These are phyloP conservation scores for Cephus spinipes DNA, from an alignment of 2,888 invertebrate genomes.

Conservation along the genomic window DNA sequence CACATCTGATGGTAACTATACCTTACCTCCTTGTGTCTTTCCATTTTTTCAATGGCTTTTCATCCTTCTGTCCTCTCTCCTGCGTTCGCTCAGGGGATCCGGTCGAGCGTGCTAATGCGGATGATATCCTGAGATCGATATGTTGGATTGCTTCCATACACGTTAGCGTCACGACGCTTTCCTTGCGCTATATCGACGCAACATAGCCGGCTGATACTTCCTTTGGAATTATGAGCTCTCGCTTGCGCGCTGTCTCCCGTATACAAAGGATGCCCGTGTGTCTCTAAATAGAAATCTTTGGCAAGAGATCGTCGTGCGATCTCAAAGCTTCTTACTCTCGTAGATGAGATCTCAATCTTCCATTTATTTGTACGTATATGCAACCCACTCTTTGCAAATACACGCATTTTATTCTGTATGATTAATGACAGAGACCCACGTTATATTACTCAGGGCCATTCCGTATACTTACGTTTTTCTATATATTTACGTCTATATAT, in stretches of 20 bases:
- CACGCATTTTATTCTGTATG: not conserved
- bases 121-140: not conserved
- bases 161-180: not conserved
- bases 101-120: not conserved
- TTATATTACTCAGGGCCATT: not conserved
- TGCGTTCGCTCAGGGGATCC: not conserved
- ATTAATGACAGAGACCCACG: not conserved
- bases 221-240: not conserved
- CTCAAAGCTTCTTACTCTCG: not conserved
- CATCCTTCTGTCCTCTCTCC: not conserved
- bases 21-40: constrained; percentile 4
- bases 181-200: not conserved
- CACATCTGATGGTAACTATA: not conserved
- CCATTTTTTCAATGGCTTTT: not conserved
- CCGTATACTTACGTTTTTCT: not conserved
- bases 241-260: not conserved
- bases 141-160: not conserved
- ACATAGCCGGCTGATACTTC: not conserved
- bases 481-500: not conserved
- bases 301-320: not conserved
- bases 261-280: not conserved
- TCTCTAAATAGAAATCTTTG: not conserved
- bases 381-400: not conserved
- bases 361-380: not conserved
- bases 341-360: not conserved